Base-by-base conservation (phyloP, 2,113 vertebrate genomes). In the Osmerus mordax region DNA sequence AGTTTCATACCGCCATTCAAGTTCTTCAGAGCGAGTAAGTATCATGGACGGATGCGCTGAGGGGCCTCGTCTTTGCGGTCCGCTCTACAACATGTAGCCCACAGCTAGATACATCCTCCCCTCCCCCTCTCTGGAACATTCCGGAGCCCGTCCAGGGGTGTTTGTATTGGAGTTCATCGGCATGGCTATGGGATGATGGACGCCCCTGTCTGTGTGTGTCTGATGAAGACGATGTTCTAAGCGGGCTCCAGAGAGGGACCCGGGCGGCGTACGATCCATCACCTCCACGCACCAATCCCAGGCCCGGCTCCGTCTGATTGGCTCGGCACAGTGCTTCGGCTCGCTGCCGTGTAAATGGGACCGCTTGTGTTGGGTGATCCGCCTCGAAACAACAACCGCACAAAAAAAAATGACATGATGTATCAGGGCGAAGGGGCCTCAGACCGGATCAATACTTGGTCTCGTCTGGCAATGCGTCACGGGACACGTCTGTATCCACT, bases 361-460 rank as follows among this genome's bases (percentile, higher is more conserved):
- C 83, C 69, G 81, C 75, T 74, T 23, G 73, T 52, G 70, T 87
- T 86, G 82, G 41, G 73, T 67, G 67, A 79, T 80, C 73, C 76
- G 28, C 47, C 78, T 80, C 75, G 82, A 76, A 79, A 47, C 41
- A 47, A 47, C 41, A 47, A 47, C 41, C 1, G 41, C 1, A 11
- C 81, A 89, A 87, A 83, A 83, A 82, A 78, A 84, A 83, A 89
- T 82, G 83, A 88, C 82, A 88, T 82, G 82, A 89, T 88, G 84
- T 76, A 90, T 89, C 87, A 64, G 62, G 82, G 71, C 74, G 85
- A 71, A 73, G 66, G 66, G 53, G 80, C 65, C 73, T 63, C 77
- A 69, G 79, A 83, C 76, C 80, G 78, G 84, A 91, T 91, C 89
- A 86, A 89, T 91, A 91, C 69, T 41, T 71, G 14, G 75, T 84